Evolutionary conservation across 2,888 invertebrate genomes (phyloP), one percentile per base, ranked within the genome.

Genomic region (Rhagonycha lutea): DNA sequence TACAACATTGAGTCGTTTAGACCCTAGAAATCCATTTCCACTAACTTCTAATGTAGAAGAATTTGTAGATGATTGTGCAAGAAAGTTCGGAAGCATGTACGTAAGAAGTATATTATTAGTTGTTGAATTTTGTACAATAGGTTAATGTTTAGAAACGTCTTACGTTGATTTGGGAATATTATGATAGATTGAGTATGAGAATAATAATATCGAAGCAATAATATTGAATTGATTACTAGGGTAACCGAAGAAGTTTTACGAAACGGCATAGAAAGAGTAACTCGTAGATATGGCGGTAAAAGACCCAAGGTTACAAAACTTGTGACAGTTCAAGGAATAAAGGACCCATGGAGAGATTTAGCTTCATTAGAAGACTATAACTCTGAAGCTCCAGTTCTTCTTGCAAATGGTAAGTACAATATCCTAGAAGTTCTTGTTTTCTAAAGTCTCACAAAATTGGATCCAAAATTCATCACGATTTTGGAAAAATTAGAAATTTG

Each of bases 311-410:
- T 69, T 14, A 73, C 69, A 12, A 73, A 69, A 65, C 63, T 73
- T 8, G 14, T 73, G 5, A 61, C 65, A n/a, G 69, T 73, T 4
- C 73, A 73, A 63, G 73, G 73, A 24, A 73, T 69, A 10, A 62
- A 69, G 11, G 73, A 73, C 47, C 73, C 73, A 1, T 73, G 73
- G 73, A 18, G 23, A 29, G 10, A 26, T 10, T 11, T 24, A 29
- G 60, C 73, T 5, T n/a, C 69, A 10, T 23, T 63, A 12, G 73
- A 73, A 29, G 73, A 73, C 29, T 14, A 68, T 9, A 73, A 61
- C 26, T 61, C 68, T 14, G 60, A 73, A 60, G 68, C 69, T 9
- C 73, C 65, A 23, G 73, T 73, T 5, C 29, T 68, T 65, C 63
- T 65, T 12, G 63, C 63, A n/a, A n/a, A 65, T 7, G 63, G 63